Base-by-base conservation (phyloP, 2,888 invertebrate species). In the Anaspis maculata region DNA sequence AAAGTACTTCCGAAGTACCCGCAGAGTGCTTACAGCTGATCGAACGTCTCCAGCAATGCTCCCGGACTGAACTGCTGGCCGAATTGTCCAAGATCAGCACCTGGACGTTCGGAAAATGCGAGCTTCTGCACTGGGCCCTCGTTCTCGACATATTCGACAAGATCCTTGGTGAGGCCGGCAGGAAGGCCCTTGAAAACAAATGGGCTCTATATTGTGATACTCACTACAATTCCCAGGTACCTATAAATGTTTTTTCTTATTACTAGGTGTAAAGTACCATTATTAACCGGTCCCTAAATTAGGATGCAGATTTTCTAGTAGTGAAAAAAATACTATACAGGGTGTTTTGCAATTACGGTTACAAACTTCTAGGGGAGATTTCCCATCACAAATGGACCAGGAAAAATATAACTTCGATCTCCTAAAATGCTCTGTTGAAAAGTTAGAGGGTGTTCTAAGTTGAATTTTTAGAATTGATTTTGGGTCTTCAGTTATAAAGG, bases 71-170 rank as follows among this genome's bases (percentile, higher is more conserved):
- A 54, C 67, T 88, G 37, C 63, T 80, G 2, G 70, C 73, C 27
- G 81, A 83, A 60, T 65, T 88, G 34, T 75, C 77, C 40, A 76
- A 76, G 45, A 77, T 88, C 42, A 83, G 81, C 50, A 77, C 81
- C 24, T 88, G 87, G 86, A 83, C 83, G 15, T 87, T 80, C 64
- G 87, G 86, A 31, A 88, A 88, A 71, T 88, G 86, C 62, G 88
- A 89, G 63, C 65, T 89, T 11, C 83, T 82, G 54, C 85, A 88
- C 61, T 89, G 88, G 88, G 83, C 85, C 42, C 83, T 85, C 64
- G 79, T 87, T 12, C 66, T 88, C 33, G 86, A 88, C 64, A 72
- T 79, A 25, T 80, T 79, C 54, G 83, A 83, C 58, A 72, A 72
- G 34, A 79, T 87, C 44, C 66, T 88, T 40, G 85, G 84, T 48